Evolutionary conservation across 2,888 invertebrate species (phyloP), one percentile per base, ranked within the genome.

Genomic region (Tetragonisca angustula): DNA sequence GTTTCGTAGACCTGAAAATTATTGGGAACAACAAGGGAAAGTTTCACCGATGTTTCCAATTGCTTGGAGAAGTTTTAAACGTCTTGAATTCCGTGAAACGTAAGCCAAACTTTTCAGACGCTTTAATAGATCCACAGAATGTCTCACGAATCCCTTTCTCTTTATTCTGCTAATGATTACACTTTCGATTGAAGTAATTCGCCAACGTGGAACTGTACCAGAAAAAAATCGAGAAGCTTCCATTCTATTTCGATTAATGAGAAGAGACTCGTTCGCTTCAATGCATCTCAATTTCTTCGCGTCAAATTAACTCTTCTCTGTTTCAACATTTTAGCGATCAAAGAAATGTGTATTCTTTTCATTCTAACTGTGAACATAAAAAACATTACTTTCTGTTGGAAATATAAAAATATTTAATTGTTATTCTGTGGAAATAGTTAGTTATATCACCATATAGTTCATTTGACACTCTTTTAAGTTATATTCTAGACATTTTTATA

Each of bases 71-170:
- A 81, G 52, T 81, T 81, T 68, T 43, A 27, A 77, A 65, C 71
- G 64, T 56, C 71, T 81, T 27, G 62, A 36, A 77, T 70, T 59
- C 54, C 65, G 43, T 32, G 62, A 77, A 80, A 80, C 32, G 69
- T 36, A 71, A 77, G 52, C 67, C 17, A 43, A 81, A 81, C 77
- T 77, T 81, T 43, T 71, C 43, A 17, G 52, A 76, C 32, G n/a
- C 54, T 69, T 79, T 62, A 50, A 76, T 69, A 54, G 69, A 76
- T 56, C 32, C n/a, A n/a, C 32, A 24, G 49, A 68, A 68, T 36
- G 36, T 43, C 43, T 43, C 9, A 43, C 9, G 36, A 4, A 59
- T 43, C 71, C 67, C 24, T 67, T 76, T 43, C 59, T 50, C 52
- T 21, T 61, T 67, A 4, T 64, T 64, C 64, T 36, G 2, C 4